Base-by-base conservation (phyloP, 2,113 vertebrate species). In the Rhinichthys klamathensis region DNA sequence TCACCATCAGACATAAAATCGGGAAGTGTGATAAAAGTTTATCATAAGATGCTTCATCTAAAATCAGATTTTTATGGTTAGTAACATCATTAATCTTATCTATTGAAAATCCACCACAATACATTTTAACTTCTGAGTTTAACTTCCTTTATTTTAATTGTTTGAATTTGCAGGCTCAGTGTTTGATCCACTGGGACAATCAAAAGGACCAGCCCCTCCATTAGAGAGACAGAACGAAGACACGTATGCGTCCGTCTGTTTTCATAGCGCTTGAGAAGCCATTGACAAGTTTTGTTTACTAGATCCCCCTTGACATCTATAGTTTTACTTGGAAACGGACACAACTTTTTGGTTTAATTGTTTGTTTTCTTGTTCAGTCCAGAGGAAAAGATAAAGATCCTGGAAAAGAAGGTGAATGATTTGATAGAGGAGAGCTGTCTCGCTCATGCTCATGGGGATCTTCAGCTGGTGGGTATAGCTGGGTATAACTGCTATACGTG, bases 401-500 rank as follows among this genome's bases (percentile, higher is more conserved):
- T 99, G 91, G 98, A 99, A 93, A 99, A 97, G 94, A 97, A 96
- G 92, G 97, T 99, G 69, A 98, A 97, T 79, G 97, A 98, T 67
- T 91, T 99, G 88, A 96, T 98, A 83, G 96, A 98, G 91, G 98
- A 99, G 94, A 99, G 98, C 92, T 99, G 97, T 91, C 91, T 98
- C 90, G 97, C 97, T 11, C 96, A 96, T 85, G 96, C 96, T 88
- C 92, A 83, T 79, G 97, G 96, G 87, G 95, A 96, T 89, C 91
- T 96, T 84, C 97, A 98, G 87, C 91, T 96, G 97, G 98, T 99
- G 90, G 91, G 94, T 90, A 8, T 58, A 58, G 21, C n/a, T 25
- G 8, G 41, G 1, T 70, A 15, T 63, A 63, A 51, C 58, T 54
- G n/a, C 18, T n/a, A n/a, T 49, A 30, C 3, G 1, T 70, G 21